Conservation (phyloP, 2,113 vertebrate genomes). For the Saiga tatarica region DNA sequence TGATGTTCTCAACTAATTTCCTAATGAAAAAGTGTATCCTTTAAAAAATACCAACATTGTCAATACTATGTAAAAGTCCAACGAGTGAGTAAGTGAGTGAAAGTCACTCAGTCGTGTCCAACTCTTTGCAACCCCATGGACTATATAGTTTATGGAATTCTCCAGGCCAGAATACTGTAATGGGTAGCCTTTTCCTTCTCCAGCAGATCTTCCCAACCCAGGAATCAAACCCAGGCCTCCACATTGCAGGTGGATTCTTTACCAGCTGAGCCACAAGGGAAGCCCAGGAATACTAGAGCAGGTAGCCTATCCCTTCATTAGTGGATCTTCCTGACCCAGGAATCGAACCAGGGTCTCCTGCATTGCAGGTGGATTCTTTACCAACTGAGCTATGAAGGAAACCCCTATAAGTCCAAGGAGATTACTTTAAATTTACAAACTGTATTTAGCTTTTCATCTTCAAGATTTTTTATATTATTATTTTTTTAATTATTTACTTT, state of each 20-base stretch:
- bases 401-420: background rate
- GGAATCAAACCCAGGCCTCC: background rate
- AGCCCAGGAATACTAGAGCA: background rate
- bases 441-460: background rate
- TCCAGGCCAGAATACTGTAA: background rate
- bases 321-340: accelerated
- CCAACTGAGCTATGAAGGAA: background rate
- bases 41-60: background rate
- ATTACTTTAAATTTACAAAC: background rate
- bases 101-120: background rate
- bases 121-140: background rate
- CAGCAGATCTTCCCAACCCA: background rate
- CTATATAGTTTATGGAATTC: background rate
- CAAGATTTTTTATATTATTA: background rate
- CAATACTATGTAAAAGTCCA: background rate
- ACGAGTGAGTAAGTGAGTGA: background rate
- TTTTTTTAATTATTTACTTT: background rate
- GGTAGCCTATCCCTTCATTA: background rate
- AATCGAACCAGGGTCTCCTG: background rate
- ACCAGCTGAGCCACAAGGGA: background rate
- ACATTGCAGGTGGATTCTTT: background rate
- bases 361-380: background rate
- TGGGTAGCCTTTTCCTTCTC: background rate
- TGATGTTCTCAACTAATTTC: background rate
- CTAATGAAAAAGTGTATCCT: background rate